Evolutionary conservation across 2,797 vertebrate species (phyloP).

Genomic region (Sebastiscus tertius): DNA sequence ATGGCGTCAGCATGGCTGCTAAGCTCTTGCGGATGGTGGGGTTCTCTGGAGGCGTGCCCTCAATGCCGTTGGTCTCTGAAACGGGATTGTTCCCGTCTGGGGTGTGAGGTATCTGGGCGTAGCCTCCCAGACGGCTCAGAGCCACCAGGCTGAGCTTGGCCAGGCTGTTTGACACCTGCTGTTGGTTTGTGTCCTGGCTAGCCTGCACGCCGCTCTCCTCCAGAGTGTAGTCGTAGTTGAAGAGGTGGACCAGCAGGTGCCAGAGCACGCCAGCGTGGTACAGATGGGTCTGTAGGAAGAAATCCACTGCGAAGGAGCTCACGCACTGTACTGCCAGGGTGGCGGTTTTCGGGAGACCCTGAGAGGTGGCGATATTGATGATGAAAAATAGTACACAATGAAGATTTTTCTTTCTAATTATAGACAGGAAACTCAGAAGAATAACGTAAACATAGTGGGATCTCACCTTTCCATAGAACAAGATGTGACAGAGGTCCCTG

Average conservation of each 20-base stretch:
- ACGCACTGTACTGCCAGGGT: slow-evolving; percentile 92
- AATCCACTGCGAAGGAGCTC: slow-evolving; percentile 97
- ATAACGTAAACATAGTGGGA: neutral
- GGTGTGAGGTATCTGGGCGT: slow-evolving; percentile 59
- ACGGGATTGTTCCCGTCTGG: slow-evolving; percentile 76
- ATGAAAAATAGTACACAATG: neutral
- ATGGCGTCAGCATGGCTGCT: slow-evolving; percentile 94
- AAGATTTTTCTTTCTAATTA: neutral
- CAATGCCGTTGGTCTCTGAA: slow-evolving; percentile 86
- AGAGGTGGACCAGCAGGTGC: slow-evolving; percentile 94
- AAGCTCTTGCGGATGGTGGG: slow-evolving; percentile 94
- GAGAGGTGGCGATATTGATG: neutral
- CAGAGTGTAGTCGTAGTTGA: slow-evolving; percentile 97
- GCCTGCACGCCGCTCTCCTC: slow-evolving; percentile 98
- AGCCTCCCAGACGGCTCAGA: slow-evolving; percentile 94
- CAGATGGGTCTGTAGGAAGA: slow-evolving; percentile 96
- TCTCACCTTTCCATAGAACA: slow-evolving; percentile 94
- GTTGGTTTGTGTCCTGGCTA: slow-evolving; percentile 96
- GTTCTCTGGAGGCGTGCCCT: slow-evolving; percentile 92
- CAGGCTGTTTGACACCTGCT: slow-evolving; percentile 95
- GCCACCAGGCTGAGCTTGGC: slow-evolving; percentile 94
- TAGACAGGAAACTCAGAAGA: neutral
- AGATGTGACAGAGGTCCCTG: slow-evolving; percentile 94
- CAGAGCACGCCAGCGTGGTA: slow-evolving; percentile 96
- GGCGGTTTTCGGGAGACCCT: slow-evolving; percentile 92